These are phyloP conservation scores for Drosophila meridionalis DNA, from an alignment of 2,888 invertebrate species.

Conservation along the genomic window DNA sequence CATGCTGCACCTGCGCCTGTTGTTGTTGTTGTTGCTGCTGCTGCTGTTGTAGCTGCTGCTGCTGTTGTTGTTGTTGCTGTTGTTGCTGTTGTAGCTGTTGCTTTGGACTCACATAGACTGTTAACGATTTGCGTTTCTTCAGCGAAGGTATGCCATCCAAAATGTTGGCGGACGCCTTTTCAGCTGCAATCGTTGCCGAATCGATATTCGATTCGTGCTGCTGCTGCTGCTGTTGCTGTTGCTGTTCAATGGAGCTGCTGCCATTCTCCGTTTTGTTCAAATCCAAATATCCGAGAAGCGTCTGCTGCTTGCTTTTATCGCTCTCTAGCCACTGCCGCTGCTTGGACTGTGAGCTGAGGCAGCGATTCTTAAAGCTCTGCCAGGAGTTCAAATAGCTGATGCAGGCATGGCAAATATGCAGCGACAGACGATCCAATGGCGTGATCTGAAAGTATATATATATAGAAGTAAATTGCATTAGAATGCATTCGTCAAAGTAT, in stretches of 20 bases:
- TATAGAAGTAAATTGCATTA: background rate
- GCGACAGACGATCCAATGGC: conserved; percentile 82
- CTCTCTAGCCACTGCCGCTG: conserved; percentile 84
- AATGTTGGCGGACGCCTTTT: conserved; percentile 68
- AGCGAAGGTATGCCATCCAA: conserved; percentile 83
- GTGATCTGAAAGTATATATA: conserved; percentile 77
- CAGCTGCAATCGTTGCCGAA: conserved; percentile 43
- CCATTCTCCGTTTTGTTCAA: conserved; percentile 70
- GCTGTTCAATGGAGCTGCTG: conserved; percentile 40
- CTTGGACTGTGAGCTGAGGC: conserved; percentile 83
- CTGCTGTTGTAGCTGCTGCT: conserved; percentile 39
- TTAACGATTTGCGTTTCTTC: conserved; percentile 84
- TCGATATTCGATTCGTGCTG: conserved; percentile 54
- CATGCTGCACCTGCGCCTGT: conserved; percentile 27
- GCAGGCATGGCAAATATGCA: conserved; percentile 84
- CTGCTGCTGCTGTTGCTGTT: conserved; percentile 50
- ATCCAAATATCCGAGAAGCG: conserved; percentile 63
- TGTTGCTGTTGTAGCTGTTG: conserved; percentile 60
- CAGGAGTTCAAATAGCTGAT: conserved; percentile 85
- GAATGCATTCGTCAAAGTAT: background rate
- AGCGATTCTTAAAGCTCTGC: conserved; percentile 85
- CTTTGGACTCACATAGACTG: conserved; percentile 84
- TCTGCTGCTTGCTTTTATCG: conserved; percentile 59
- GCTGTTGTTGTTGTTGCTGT: conserved; percentile 59
- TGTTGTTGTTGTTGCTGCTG: conserved; percentile 37